phyloP scores from a whole-genome alignment of 2,888 invertebrate species.

The Tachina grossa region DNA sequence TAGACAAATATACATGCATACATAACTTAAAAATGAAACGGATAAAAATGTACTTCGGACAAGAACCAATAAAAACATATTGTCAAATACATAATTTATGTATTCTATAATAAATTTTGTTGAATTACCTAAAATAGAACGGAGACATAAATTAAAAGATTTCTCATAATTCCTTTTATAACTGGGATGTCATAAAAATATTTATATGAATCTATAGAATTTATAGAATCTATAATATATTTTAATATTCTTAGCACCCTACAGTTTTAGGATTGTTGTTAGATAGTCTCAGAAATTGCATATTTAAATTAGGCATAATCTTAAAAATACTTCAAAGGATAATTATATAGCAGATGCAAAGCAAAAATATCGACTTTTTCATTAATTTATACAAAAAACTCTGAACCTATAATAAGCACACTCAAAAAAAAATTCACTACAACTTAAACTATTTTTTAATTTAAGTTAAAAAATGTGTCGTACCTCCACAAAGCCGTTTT shows the following conservation, averaged over 20 bases:
- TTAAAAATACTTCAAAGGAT: no score
- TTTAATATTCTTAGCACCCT: not conserved
- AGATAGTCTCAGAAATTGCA: no score
- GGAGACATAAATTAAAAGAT: slow-evolving; percentile 64
- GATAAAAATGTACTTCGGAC: slow-evolving; percentile 33
- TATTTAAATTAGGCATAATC: no score
- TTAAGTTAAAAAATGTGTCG: no score
- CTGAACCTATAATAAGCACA: no score
- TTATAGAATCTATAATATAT: not conserved
- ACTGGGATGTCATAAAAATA: not conserved
- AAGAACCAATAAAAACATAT: slow-evolving; percentile 49
- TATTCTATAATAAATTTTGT: slow-evolving; percentile 51
- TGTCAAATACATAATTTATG: slow-evolving; percentile 62
- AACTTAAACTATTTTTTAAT: no score
- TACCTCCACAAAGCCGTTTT: no score
- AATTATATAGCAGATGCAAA: no score
- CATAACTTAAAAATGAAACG: not conserved
- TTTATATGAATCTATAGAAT: not conserved
- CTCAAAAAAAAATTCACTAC: no score
- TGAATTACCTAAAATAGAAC: slow-evolving; percentile 60
- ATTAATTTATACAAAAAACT: no score
- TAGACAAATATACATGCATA: not conserved
- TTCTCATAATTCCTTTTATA: slow-evolving; percentile 38
- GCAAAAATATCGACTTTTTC: no score
- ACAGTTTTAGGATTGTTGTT: not conserved